Base-by-base conservation (phyloP, 2,888 invertebrate species). In the Dicranocentrus wangi region DNA sequence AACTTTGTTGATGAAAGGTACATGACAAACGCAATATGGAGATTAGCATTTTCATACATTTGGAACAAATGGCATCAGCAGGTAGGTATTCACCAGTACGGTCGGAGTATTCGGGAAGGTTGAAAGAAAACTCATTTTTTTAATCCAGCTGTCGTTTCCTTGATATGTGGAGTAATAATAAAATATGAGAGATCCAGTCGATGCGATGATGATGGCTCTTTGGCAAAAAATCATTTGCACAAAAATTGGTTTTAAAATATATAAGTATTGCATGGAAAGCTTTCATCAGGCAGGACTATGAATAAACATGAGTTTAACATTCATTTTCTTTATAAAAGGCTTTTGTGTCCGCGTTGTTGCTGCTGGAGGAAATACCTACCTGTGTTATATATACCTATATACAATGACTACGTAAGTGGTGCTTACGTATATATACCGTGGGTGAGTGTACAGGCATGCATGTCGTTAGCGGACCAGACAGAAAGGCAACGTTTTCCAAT, bases 291-390 rank as follows among this genome's bases (percentile, higher is more conserved):
- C 8, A 7, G 28, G 19, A 63, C 47, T 43, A 78, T 79, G 79
- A 79, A 79, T 79, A 79, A 79, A 79, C 79, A 79, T 79, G 65
- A 72, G 79, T 66, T 78, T 61, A 27, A 32, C 61, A 61, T 61
- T 61, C 61, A 32, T 61, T 61, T 61, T n/a, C 58, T 17, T 32
- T 32, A 32, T 27, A 55, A 21, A 55, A 8, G n/a, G 23, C n/a
- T 55, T 21, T 23, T 19, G 51, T 5, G 10, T 55, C 23, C 23
- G 7, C 55, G 2, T 15, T 23, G 17, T 3, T 13, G n/a, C 39
- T n/a, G 21, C 55, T 55, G 55, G 55, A 55, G n/a, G 21, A 55
- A 51, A 21, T 23, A 55, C 23, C 19, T 23, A 19, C 15, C 3
- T 21, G 55, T 55, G 55, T 55, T 55, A n/a, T 55, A 5, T 7